phyloP scores from a whole-genome alignment of 1,140 invertebrate genomes.

The Cydia amplana region DNA sequence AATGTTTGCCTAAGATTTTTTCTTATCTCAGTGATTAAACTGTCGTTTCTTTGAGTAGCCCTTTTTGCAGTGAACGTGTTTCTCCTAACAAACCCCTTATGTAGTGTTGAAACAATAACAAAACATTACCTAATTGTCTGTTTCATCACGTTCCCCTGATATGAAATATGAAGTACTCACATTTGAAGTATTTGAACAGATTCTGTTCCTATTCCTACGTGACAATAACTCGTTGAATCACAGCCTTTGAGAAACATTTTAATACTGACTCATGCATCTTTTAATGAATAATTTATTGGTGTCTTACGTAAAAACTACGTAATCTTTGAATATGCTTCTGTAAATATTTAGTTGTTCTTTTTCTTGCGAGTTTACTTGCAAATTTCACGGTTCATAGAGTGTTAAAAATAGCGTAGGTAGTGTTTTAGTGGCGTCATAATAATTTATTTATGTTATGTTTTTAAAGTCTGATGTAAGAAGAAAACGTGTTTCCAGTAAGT shows the following conservation, averaged over 20 bases:
- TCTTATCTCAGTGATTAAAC: too few species aligned
- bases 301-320: background rate
- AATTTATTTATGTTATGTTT: background rate
- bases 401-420: background rate
- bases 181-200: slow-evolving; percentile 9
- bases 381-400: background rate
- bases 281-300: background rate
- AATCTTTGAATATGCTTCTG: background rate
- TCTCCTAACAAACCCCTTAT: background rate
- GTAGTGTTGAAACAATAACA: background rate
- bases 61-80: too few species aligned
- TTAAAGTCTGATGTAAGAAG: background rate
- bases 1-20: too few species aligned
- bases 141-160: slow-evolving; percentile 8
- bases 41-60: too few species aligned
- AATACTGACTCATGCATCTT: background rate
- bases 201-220: background rate
- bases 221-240: slow-evolving; percentile 11
- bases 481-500: too few species aligned
- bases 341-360: slow-evolving; percentile 8
- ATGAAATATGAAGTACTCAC: background rate
- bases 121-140: background rate
- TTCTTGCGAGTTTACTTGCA: background rate
- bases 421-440: background rate
- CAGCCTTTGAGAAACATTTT: background rate